Conservation (phyloP, 2,888 invertebrate genomes). For the Brachypalpus laphriformis region DNA sequence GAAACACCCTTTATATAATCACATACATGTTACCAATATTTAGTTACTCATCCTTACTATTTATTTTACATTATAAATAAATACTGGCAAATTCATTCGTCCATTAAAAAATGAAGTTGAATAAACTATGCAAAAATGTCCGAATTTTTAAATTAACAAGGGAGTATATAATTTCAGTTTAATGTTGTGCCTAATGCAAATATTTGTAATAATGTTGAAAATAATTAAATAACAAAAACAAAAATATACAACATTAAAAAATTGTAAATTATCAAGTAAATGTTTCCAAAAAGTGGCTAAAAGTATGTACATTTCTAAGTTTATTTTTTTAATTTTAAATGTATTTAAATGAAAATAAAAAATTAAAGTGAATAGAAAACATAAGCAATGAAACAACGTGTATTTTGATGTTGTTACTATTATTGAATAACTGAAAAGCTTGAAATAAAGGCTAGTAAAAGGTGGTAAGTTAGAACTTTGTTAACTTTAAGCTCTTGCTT, state of each 20-base stretch:
- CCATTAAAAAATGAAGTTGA: conserved; percentile 22
- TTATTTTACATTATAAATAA: not conserved
- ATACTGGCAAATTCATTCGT: conserved; percentile 37
- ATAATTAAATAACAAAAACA: not conserved
- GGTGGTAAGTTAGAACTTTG: not conserved
- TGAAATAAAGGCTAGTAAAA: not conserved
- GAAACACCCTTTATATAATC: too few relatives aligned
- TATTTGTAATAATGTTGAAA: conserved; percentile 16
- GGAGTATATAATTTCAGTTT: conserved; percentile 11
- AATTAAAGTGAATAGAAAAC: conserved; percentile 15
- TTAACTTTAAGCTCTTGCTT: too few relatives aligned
- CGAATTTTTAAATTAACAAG: not conserved
- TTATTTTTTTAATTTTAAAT: conserved; percentile 54
- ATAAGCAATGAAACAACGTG: conserved; percentile 12
- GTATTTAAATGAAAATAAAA: conserved; percentile 23
- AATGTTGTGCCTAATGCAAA: conserved; percentile 42
- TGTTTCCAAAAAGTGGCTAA: not conserved
- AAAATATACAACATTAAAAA: conserved; percentile 2
- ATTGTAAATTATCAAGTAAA: conserved; percentile 29
- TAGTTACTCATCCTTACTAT: too few relatives aligned
- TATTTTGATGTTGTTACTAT: not conserved
- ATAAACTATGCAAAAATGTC: conserved; percentile 6
- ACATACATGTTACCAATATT: too few relatives aligned
- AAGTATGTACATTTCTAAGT: conserved; percentile 28
- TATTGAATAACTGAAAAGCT: not conserved